Evolutionary conservation across 1,140 invertebrate species (phyloP).

Genomic region (Melipona quadrifasciata): DNA sequence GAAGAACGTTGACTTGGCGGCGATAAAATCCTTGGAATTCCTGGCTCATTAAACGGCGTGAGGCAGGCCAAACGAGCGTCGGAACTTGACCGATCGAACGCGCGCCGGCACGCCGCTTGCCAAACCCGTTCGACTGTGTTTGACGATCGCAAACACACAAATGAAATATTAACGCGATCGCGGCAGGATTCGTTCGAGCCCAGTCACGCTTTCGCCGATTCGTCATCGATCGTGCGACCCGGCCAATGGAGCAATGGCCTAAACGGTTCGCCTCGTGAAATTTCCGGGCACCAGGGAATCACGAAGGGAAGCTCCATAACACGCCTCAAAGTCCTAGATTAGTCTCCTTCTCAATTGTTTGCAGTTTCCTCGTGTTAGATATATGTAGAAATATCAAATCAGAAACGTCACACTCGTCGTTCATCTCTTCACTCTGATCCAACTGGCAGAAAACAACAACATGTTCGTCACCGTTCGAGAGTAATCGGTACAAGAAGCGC

Average conservation of each 20-base stretch:
- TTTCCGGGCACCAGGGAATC: slow-evolving; percentile 9
- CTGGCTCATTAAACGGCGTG: slow-evolving; percentile 65
- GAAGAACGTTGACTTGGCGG: slow-evolving; percentile 10
- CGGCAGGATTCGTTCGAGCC: slow-evolving; percentile 17
- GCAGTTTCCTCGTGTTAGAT: no score
- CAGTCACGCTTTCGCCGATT: neutral
- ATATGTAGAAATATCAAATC: no score
- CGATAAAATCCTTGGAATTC: slow-evolving; percentile 67
- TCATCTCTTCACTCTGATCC: no score
- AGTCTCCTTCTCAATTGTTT: no score
- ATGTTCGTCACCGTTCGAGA: no score
- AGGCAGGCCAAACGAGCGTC: slow-evolving; percentile 61
- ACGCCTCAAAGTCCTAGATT: no score
- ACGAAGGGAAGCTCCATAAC: neutral
- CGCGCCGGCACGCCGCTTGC: slow-evolving; percentile 41
- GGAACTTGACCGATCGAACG: slow-evolving; percentile 22
- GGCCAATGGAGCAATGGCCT: neutral
- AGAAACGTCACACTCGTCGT: no score
- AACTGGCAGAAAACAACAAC: no score
- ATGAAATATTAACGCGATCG: slow-evolving; percentile 66
- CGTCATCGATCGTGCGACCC: slow-evolving; percentile 44
- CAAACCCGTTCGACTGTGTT: slow-evolving; percentile 58
- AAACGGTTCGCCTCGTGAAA: slow-evolving; percentile 40
- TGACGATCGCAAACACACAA: slow-evolving; percentile 62
- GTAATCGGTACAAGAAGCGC: no score